Evolutionary conservation across 2,797 vertebrate genomes (phyloP), one percentile per base, ranked within the genome.

Genomic region (Smutsia temminckii): DNA sequence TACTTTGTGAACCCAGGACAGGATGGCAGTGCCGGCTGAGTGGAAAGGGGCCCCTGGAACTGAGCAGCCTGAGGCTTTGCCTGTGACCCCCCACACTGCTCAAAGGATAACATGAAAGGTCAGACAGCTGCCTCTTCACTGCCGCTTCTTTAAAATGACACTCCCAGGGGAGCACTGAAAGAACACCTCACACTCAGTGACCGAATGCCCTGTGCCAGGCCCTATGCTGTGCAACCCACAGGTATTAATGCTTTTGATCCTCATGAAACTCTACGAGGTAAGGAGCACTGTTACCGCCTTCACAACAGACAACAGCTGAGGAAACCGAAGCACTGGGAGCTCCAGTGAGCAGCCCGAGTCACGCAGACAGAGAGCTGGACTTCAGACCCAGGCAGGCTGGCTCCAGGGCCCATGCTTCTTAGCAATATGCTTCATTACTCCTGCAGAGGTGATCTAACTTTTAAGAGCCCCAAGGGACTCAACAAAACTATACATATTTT

Each of bases 231-330:
- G 14, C 3, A 8, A 32, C 18, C 69, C 57, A 12, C 16, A 13
- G 16, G 16, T 13, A 32, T 18, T 27, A 37, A 27, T 11, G 27
- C 32, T 42, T 8, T 37, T 7, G n/a, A 55, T 8, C 69, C 23
- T 85, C 61, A 42, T 25, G 40, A 75, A 95, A 49, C 20, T 25
- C 27, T 72, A 4, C 5, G 40, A 86, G 29, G 23, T 23, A 25
- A 78, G 20, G 17, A 8, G 32, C 3, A 4, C 59, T n/a, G 20
- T 27, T 4, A 34, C 6, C 13, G 55, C 61, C 68, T 27, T 34
- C 16, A 9, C 27, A 46, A 25, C 1, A 21, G 9, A 9, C 27
- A 46, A 25, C 1, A 21, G 9, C 0, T 68, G 27, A 34, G 34
- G 74, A 92, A 88, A 88, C 23, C 72, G n/a, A 61, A 68, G 64